Percentiles rank a stretch among this genome's conserved stretches.
These are phyloP conservation scores for Struthidea cinerea DNA, from an alignment of 2,113 vertebrate genomes.

Conservation along the genomic window DNA sequence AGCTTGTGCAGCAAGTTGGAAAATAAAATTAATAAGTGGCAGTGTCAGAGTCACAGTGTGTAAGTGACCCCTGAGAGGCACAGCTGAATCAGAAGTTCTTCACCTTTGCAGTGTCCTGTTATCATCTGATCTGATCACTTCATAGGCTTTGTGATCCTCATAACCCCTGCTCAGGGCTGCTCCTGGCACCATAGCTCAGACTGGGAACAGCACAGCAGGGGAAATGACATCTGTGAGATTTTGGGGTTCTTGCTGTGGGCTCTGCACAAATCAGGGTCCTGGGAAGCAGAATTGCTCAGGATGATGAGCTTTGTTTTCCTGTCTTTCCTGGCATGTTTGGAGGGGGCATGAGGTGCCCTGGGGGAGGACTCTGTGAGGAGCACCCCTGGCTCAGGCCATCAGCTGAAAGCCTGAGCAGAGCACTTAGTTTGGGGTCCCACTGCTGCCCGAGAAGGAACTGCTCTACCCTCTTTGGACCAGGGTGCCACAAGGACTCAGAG, in stretches of 20 bases:
- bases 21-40: neutral
- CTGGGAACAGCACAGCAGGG: neutral
- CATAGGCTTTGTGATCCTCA: neutral
- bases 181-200: rapidly evolving
- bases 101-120: neutral
- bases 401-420: neutral
- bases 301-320: neutral
- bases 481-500: neutral
- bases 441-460: neutral
- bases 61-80: neutral
- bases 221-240: neutral
- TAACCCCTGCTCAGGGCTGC: neutral
- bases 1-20: neutral
- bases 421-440: neutral
- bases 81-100: rapidly evolving
- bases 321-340: neutral
- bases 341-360: neutral
- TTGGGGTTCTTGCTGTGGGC: neutral
- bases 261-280: neutral
- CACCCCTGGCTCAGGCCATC: neutral
- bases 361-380: neutral
- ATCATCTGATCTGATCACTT: neutral
- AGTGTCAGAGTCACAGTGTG: neutral
- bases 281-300: neutral
- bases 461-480: neutral